Evolutionary conservation across 2,888 invertebrate species (phyloP), one percentile per base, ranked within the genome.

Genomic region (Euphydryas editha): DNA sequence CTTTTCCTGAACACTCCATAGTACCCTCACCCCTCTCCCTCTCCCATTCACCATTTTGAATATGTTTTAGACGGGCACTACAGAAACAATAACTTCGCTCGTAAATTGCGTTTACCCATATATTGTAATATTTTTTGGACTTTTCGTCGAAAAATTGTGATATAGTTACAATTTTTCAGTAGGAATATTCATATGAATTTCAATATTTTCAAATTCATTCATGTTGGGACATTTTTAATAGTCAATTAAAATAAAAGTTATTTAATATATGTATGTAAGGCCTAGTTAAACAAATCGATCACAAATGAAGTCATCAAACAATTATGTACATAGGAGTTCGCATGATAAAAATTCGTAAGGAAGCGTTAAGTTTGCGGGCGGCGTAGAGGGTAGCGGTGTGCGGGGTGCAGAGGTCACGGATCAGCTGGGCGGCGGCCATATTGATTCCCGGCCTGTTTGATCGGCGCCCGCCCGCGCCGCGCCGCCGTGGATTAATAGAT

Each of bases 361-460:
- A 83, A 86, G 81, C 85, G 84, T 84, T 81, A 87, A 88, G 88
- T 88, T 86, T 80, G 73, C 72, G 80, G 63, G 63, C 64, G 59
- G 59, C 72, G 71, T 67, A 72, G 78, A 66, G 55, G 64, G 58
- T 8, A 36, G 66, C 74, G 78, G 74, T 75, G 74, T 78, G 87
- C 81, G 87, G 85, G 84, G 79, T 73, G 86, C 81, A 85, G 90
- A 86, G 90, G 90, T 89, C 89, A 87, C 90, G 90, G 91, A 92
- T 92, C 92, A 91, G 92, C 92, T 90, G 90, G 92, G 91, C 88
- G 90, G 89, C 91, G 88, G 90, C 90, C 92, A 91, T 92, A 92
- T 92, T 92, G 92, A 92, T 92, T 92, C 92, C 85, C 88, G 86
- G 87, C 89, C 89, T 90, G 89, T 89, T 90, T 90, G 90, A 91